phyloP scores from a whole-genome alignment of 2,797 vertebrate genomes.

The Catamblyrhynchus diadema region DNA sequence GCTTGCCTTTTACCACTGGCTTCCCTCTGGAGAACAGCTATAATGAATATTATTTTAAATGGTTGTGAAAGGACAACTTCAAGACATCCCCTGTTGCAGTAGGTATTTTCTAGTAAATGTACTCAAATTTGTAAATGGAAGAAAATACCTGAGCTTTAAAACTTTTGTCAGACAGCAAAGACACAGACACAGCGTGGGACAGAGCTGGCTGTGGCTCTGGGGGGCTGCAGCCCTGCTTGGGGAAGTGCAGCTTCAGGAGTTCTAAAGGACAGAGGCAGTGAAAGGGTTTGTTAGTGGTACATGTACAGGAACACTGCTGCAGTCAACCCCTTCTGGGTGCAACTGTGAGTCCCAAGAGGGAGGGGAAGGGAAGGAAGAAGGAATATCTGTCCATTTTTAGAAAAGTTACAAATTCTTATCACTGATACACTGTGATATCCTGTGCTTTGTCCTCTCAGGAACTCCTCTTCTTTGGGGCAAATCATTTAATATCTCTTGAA shows the following conservation, averaged over 20 bases:
- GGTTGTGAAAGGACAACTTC: neutral
- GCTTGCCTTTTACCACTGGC: neutral
- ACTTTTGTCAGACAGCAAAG: neutral
- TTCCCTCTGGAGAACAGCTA: neutral
- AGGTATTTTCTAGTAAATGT: neutral
- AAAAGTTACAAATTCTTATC: neutral
- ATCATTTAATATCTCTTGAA: neutral
- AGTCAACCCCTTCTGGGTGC: neutral
- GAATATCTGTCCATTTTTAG: neutral
- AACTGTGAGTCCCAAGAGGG: neutral
- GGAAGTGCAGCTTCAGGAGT: neutral
- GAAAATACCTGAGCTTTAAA: neutral
- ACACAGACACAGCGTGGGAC: neutral
- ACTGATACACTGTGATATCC: neutral
- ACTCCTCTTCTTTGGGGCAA: neutral
- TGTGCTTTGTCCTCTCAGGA: neutral
- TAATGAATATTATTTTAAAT: neutral
- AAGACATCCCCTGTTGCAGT: neutral
- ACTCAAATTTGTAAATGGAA: neutral
- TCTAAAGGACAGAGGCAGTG: neutral
- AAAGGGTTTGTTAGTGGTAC: neutral
- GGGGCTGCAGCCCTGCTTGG: neutral
- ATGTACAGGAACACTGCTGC: neutral
- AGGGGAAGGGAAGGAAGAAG: neutral
- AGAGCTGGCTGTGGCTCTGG: neutral